Evolutionary conservation across 2,888 invertebrate genomes (phyloP), one percentile per base, ranked within the genome.

Genomic region (Sceliomorpha sp.): DNA sequence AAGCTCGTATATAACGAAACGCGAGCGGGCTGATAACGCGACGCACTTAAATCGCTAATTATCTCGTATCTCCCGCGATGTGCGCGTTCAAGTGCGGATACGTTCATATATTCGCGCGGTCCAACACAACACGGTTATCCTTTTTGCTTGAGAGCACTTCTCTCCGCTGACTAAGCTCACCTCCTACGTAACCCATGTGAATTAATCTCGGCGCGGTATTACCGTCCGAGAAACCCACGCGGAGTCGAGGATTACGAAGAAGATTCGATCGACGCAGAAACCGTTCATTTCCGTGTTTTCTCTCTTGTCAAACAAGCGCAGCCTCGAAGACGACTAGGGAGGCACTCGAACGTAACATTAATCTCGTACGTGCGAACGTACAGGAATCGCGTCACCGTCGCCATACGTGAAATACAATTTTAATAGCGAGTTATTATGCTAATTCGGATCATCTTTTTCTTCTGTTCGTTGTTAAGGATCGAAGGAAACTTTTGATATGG

Each of bases 151-250:
- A 13, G 14, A 5, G 17, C 42, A 12, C 39, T 37, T 31, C 37
- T 17, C 24, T 39, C 36, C 40, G 50, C 66, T 39, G 58, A 66
- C 45, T 60, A 64, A 63, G 64, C 55, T 70, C 66, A 73, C 79
- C 77, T 79, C 79, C 79, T 80, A 79, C 79, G 76, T 79, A 62
- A 76, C 78, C 55, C 70, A 75, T 60, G 67, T 58, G 70, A 64
- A 67, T 73, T 73, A 67, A 70, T 67, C 70, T 70, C 60, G 45
- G 56, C 59, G 14, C 45, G 42, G 67, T 67, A 70, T 56, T 53
- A 32, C 59, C 59, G 48, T 63, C 60, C 64, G 45, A 50, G 36
- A 50, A 72, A 59, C 70, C 70, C 67, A 63, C 70, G 67, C 67
- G 63, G 67, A 60, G 47, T 50, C 53, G 42, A 26, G 53, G 66